Base-by-base conservation (phyloP, 1,140 invertebrate genomes). In the Capitella teleta region DNA sequence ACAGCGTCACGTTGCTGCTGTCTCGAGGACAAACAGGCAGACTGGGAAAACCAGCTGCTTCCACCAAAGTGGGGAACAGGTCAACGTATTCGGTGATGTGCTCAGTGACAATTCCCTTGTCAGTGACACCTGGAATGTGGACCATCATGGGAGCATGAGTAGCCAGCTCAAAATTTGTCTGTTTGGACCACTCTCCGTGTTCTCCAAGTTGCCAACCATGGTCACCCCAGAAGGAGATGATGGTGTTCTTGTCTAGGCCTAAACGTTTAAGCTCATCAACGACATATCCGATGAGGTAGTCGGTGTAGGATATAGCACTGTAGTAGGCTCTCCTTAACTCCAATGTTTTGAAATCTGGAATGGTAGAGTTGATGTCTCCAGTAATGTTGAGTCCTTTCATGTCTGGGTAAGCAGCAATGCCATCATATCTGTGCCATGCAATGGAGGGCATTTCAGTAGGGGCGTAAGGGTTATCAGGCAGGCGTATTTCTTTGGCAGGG, bases 111-210 rank as follows among this genome's bases (percentile, higher is more conserved):
- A 47, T 26, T 14, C 45, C 45, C 5, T 28, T 3, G 18, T 47
- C 45, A 4, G 45, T 47, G 3, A 58, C 16, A 8, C 51, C 52
- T 3, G 56, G 58, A 18, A 56, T 49, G n/a, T 49, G 42, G 26
- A 58, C 36, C 41, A 58, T 49, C 54, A 58, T 54, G 6, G 58
- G 56, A 16, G 55, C 54, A 34, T 54, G 49, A 6, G 54, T 56
- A 21, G 58, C 52, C 10, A 56, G 26, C 30, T 58, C 58, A 49
- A 58, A 58, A 37, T 60, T 58, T 10, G 40, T 21, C 45, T 54
- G 32, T 53, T 58, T 58, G 28, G 44, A 50, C 58, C 58, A 60
- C 23, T 56, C 51, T 18, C 28, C 45, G 23, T 47, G 24, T 24
- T 47, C 45, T 12, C 45, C 45, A 14, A 47, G 28, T 14, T 47